Evolutionary conservation across 2,113 vertebrate genomes (phyloP), one percentile per base, ranked within the genome.

Genomic region (Indicator maculatus): DNA sequence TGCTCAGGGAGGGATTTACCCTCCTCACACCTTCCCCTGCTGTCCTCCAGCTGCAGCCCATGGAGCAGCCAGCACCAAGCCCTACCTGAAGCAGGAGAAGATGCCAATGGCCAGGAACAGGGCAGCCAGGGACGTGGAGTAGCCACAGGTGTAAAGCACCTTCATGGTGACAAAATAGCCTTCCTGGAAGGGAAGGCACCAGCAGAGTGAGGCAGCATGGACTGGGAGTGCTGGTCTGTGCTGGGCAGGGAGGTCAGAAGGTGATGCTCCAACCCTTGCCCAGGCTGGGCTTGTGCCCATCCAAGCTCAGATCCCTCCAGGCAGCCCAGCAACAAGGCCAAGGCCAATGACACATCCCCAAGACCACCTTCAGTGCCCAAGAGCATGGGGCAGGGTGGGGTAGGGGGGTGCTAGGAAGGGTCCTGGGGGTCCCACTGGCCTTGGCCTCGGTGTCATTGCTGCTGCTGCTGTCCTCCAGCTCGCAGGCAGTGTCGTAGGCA

Each of bases 101-200:
- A 97, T 95, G 74, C 82, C 41, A 2, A 97, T 83, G 66, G 97
- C 97, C 92, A 96, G 27, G 71, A 96, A 36, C 39, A 98, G 74
- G 16, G 98, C 95, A 80, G 93, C 92, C 83, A 98, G 83, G 1
- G 98, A 98, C 0, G 93, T 92, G 41, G 96, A 97, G 82, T 98
- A 98, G 59, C 98, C 98, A 0, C 97, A 95, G 27, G 97, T 97
- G 69, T 98, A 98, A 53, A 98, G 95, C 23, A 96, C 88, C 89
- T 97, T 98, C 91, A 98, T 93, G 33, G 89, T 96, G 69, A 97
- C 83, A 94, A 98, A 97, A 75, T 95, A 97, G 10, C 80, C 70
- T 60, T 77, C 93, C 97, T 98, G 75, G 23, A 96, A 91, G 7
- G 60, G 23, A 88, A 90, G 95, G 13, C 11, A 44, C 27, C 88